phyloP scores from a whole-genome alignment of 2,113 vertebrate species.

The Grantiella picta region DNA sequence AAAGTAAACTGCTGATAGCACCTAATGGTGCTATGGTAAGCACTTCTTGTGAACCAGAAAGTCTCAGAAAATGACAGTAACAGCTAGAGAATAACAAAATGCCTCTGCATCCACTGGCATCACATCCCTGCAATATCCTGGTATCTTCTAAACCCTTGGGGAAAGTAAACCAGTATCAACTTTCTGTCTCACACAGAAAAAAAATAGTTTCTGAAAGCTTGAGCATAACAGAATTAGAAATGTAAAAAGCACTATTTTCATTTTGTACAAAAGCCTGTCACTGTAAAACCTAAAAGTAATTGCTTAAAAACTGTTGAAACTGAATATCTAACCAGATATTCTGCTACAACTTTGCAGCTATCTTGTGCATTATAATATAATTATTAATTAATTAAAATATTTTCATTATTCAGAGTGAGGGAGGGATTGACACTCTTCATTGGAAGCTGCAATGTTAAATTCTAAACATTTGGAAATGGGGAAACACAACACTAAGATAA shows the following conservation, averaged over 20 bases:
- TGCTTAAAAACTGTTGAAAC: background rate
- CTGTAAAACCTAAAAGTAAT: background rate
- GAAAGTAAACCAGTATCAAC: background rate
- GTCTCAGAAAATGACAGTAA: background rate
- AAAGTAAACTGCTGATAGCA: background rate
- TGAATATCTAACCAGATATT: background rate
- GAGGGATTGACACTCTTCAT: background rate
- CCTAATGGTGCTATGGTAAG: background rate
- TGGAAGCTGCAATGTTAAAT: background rate
- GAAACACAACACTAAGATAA: background rate
- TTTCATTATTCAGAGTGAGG: background rate
- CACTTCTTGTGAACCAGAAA: background rate
- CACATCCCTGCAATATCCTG: background rate
- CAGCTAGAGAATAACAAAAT: background rate
- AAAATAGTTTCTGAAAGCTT: background rate
- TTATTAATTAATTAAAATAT: background rate
- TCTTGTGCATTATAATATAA: background rate
- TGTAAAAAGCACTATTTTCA: background rate
- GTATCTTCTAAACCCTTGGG: background rate
- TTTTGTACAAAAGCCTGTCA: background rate
- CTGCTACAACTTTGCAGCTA: background rate
- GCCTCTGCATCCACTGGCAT: background rate
- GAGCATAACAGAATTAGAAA: background rate
- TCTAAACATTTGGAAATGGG: background rate
- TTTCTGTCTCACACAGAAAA: background rate